Evolutionary conservation across 2,113 vertebrate species (phyloP), one percentile per base, ranked within the genome.

Genomic region (Euleptes europaea): DNA sequence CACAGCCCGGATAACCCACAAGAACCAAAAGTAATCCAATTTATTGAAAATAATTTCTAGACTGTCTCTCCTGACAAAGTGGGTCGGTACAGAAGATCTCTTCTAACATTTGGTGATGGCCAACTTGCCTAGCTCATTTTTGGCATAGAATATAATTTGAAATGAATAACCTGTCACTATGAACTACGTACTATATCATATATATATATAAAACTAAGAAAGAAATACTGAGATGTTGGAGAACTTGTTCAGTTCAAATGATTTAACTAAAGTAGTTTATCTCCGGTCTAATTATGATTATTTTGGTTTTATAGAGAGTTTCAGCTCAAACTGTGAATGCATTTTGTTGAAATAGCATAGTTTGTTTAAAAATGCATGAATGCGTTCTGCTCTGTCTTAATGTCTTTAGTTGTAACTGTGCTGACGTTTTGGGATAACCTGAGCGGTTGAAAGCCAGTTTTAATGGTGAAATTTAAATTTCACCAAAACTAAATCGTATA

Each of bases 91-190:
- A 89, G 86, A 3, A 47, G 5, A 28, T 70, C 78, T 88, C 70
- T n/a, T 42, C 28, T 10, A 82, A 89, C 13, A 83, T 87, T 23
- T 83, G 69, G 73, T 74, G 5, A 12, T 42, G 57, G 21, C 10
- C 67, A 65, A 49, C 31, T 49, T 65, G 6, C 7, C 14, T 65
- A 57, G 40, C 57, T 42, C 13, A 65, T 69, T 57, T 57, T 3
- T 82, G 49, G 33, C 67, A 71, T 40, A 6, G 11, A 85, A 33
- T 17, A 33, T 81, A 65, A 79, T 60, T 57, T 85, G 44, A 84
- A 54, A 88, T 54, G 33, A 65, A n/a, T 74, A 35, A 23, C 8
- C 83, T 79, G n/a, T 38, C 11, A 78, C 75, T 88, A 40, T 77
- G 85, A 28, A 28, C 60, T 63, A 57, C 9, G 5, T 63, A 63